A percentile compares a stretch with the other conserved stretches of the same genome.
Evolutionary conservation across 2,113 vertebrate genomes (phyloP).

Genomic region (Origma solitaria): DNA sequence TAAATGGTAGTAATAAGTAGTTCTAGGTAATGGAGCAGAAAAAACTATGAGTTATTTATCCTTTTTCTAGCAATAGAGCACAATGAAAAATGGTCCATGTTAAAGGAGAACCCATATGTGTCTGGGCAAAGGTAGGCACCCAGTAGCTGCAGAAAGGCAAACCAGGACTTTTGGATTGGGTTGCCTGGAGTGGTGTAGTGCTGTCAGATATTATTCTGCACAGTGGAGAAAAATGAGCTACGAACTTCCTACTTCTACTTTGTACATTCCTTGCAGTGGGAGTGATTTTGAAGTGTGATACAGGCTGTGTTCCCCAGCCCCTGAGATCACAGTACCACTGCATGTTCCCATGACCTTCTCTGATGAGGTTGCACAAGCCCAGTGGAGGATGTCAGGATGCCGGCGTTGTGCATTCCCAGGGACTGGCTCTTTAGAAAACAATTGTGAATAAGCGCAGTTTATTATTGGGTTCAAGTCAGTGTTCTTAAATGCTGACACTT

Average conservation of each 20-base stretch:
- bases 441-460: not conserved
- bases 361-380: not conserved
- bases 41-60: not conserved
- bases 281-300: not conserved
- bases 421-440: not conserved
- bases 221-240: not conserved
- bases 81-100: fast-evolving
- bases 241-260: not conserved
- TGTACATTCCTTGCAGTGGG: not conserved
- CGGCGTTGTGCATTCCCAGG: fast-evolving
- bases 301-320: not conserved
- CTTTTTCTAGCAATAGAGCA: not conserved
- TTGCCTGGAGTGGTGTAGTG: not conserved
- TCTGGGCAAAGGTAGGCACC: not conserved
- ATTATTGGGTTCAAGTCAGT: not conserved
- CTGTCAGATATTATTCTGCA: not conserved
- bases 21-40: not conserved
- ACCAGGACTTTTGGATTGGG: not conserved
- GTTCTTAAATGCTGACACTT: not conserved
- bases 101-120: not conserved
- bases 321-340: fast-evolving
- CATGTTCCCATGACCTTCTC: not conserved
- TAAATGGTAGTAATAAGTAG: not conserved
- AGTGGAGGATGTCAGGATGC: not conserved
- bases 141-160: not conserved